A percentile compares a stretch with the other conserved stretches of the same genome.
Conservation (phyloP, 2,888 invertebrate genomes). For the Pristionchus mayeri region DNA sequence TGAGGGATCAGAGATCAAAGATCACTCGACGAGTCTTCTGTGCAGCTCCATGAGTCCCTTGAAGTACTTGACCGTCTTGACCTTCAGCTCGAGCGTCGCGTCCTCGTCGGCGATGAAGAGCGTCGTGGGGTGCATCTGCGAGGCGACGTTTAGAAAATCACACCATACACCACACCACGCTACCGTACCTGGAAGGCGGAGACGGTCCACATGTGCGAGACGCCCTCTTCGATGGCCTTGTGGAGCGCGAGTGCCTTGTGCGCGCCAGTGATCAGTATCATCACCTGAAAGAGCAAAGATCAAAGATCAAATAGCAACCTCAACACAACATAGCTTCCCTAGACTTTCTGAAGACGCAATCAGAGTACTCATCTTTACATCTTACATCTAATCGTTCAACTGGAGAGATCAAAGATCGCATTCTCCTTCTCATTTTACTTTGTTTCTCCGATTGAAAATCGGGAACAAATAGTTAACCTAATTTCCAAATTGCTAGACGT, state of each 20-base stretch:
- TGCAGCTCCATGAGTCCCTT: constrained; percentile 80
- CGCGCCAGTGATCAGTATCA: constrained; percentile 96
- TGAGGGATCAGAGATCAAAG: constrained; percentile 2
- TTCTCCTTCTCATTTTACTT: too few species aligned
- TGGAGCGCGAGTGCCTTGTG: constrained; percentile 96
- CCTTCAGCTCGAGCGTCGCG: constrained; percentile 92
- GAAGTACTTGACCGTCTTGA: constrained; percentile 96
- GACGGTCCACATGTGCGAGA: constrained; percentile 99
- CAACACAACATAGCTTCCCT: too few species aligned
- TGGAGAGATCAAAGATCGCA: too few species aligned
- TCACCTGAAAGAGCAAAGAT: constrained; percentile 81
- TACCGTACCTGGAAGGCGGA: constrained; percentile 88
- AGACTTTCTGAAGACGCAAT: too few species aligned
- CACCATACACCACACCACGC: neutral
- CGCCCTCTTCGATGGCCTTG: constrained; percentile 97
- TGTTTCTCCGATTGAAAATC: too few species aligned
- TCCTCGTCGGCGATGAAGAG: constrained; percentile 97
- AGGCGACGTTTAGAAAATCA: neutral
- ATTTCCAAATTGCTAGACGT: too few species aligned
- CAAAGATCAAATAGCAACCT: constrained; percentile 18
- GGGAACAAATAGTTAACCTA: too few species aligned
- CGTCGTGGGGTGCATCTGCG: constrained; percentile 84
- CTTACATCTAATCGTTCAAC: too few species aligned
- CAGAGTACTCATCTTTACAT: too few species aligned
- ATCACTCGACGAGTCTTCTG: constrained; percentile 64